Conservation (phyloP, 1,140 invertebrate species). For the Camponotus vicinus region DNA sequence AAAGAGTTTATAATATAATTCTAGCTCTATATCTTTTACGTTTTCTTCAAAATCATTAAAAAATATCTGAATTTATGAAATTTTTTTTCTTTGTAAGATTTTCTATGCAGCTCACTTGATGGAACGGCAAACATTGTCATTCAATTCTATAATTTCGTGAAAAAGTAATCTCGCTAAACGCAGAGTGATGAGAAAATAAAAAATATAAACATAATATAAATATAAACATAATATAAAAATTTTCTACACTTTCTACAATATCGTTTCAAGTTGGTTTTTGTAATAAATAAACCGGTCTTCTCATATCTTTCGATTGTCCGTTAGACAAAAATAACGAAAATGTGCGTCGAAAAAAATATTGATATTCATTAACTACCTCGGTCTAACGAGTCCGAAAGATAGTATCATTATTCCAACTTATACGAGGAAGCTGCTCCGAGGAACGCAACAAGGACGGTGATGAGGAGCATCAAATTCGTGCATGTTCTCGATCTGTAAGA, state of each 20-base stretch:
- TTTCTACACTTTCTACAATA: constrained; percentile 2
- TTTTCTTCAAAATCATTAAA: constrained; percentile 13
- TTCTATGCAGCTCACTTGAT: not conserved
- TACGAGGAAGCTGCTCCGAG: not conserved
- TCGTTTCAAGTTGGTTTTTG: not conserved
- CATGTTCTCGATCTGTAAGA: constrained; percentile 34
- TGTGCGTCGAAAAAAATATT: not conserved
- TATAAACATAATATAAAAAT: constrained; percentile 22
- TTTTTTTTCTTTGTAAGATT: constrained; percentile 3
- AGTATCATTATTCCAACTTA: constrained; percentile 27
- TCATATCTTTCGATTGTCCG: not conserved
- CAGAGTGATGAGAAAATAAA: constrained; percentile 31
- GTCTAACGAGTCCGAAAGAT: not conserved
- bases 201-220: not conserved
- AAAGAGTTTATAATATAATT: constrained; percentile 17
- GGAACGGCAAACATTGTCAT: not conserved
- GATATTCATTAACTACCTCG: constrained; percentile 51
- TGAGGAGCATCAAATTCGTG: constrained; percentile 35
- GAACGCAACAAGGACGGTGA: not conserved
- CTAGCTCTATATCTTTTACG: not conserved
- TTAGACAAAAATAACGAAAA: not conserved
- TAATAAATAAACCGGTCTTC: constrained; percentile 33
- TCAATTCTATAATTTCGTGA: not conserved
- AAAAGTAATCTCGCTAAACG: not conserved
- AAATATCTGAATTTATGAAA: constrained; percentile 1